These are phyloP conservation scores for Amblyjoppa fuscipennis DNA, from an alignment of 2,888 invertebrate genomes.

Conservation along the genomic window DNA sequence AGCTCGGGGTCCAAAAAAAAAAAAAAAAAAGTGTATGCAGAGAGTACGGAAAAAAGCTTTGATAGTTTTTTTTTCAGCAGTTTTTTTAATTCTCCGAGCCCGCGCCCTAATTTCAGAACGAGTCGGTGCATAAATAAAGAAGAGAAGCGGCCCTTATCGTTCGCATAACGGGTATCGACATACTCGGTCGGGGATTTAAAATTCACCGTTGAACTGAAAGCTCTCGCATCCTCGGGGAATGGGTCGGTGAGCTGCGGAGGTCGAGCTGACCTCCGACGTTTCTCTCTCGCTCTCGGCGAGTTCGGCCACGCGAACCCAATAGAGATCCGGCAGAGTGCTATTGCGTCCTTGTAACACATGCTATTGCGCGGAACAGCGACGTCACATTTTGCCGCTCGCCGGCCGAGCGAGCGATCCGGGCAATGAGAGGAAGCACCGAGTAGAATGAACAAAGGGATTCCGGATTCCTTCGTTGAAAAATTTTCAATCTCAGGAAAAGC, in stretches of 20 bases:
- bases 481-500: constrained; percentile 49
- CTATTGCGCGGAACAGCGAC: neutral
- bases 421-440: neutral
- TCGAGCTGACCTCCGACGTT: neutral
- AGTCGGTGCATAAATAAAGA: neutral
- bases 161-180: neutral
- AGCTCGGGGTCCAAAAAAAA: neutral
- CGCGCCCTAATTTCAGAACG: neutral
- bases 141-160: neutral
- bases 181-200: neutral
- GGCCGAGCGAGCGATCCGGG: constrained; percentile 1
- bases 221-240: constrained; percentile 26
- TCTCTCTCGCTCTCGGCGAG: neutral
- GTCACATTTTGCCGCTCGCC: neutral
- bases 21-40: neutral
- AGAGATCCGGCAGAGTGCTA: constrained; percentile 9
- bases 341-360: constrained; percentile 19
- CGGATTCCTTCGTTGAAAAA: constrained; percentile 41
- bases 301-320: constrained; percentile 14
- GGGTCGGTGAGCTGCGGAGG: neutral
- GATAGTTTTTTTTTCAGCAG: neutral
- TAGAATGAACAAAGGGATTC: constrained; percentile 25
- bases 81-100: neutral
- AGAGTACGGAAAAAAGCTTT: neutral
- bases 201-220: constrained; percentile 8